Evolutionary conservation across 2,113 vertebrate genomes (phyloP).

Genomic region (Sus scrofa): DNA sequence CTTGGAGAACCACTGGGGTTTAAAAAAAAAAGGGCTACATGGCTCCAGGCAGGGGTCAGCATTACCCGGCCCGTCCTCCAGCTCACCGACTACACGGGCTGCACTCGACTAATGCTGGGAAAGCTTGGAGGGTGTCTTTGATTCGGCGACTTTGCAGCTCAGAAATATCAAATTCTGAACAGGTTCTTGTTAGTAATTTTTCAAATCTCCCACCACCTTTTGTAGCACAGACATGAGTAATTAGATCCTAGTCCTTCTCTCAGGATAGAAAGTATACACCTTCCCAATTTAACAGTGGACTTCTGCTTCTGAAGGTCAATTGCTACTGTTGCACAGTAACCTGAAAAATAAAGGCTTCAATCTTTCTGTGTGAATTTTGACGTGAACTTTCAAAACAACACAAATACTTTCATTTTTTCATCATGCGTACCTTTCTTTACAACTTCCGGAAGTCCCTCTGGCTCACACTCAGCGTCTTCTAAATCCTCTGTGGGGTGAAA

Average conservation of each 20-base stretch:
- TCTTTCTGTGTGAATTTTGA: neutral
- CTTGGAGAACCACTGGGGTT: neutral
- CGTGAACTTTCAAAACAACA: neutral
- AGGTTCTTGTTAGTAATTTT: neutral
- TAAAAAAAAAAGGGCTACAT: neutral
- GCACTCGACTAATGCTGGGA: neutral
- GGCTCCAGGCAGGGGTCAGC: neutral
- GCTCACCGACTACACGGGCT: neutral
- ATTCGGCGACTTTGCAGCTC: neutral
- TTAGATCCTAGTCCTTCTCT: neutral
- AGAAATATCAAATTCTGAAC: neutral
- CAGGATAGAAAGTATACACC: neutral
- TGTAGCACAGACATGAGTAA: neutral
- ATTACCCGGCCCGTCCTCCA: fast-evolving
- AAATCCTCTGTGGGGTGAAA: neutral
- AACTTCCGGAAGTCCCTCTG: conserved; percentile 92
- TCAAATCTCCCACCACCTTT: neutral
- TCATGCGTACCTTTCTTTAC: conserved; percentile 90
- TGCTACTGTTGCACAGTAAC: neutral
- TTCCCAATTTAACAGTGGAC: neutral
- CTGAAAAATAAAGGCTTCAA: neutral
- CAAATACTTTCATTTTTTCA: neutral
- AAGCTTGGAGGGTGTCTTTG: neutral
- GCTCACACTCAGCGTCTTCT: conserved; percentile 83
- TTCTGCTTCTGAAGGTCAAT: neutral